Percentiles rank a stretch among this genome's conserved stretches.
phyloP scores from a whole-genome alignment of 2,113 vertebrate species.

The Empidonax traillii region DNA sequence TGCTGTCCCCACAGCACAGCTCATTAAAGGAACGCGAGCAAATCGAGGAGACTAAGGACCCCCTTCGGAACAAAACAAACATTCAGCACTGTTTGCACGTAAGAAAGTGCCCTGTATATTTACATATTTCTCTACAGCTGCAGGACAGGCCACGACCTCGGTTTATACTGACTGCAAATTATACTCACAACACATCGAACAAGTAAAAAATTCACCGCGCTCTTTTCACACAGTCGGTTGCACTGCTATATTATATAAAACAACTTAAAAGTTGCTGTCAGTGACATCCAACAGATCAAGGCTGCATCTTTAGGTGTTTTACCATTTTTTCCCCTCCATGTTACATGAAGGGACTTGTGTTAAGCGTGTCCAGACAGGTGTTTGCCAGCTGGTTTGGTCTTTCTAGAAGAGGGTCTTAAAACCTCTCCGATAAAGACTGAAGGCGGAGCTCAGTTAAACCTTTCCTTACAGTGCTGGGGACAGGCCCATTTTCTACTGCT shows the following conservation, averaged over 20 bases:
- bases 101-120: background rate
- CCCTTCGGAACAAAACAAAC: background rate
- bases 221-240: background rate
- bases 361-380: background rate
- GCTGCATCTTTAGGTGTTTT: background rate
- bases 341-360: background rate
- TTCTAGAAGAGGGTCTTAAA: background rate
- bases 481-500: constrained; percentile 3
- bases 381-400: background rate
- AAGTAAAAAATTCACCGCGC: background rate
- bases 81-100: background rate
- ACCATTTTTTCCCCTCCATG: background rate
- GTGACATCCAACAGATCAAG: background rate
- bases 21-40: background rate
- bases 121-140: background rate
- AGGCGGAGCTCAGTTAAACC: background rate
- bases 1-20: background rate
- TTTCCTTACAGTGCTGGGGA: background rate
- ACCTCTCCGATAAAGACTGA: background rate
- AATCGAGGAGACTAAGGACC: background rate
- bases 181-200: background rate
- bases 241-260: background rate
- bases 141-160: background rate
- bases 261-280: background rate
- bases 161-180: background rate